These are phyloP conservation scores for Onthophagus taurus DNA, from an alignment of 1,140 invertebrate genomes.

Conservation along the genomic window DNA sequence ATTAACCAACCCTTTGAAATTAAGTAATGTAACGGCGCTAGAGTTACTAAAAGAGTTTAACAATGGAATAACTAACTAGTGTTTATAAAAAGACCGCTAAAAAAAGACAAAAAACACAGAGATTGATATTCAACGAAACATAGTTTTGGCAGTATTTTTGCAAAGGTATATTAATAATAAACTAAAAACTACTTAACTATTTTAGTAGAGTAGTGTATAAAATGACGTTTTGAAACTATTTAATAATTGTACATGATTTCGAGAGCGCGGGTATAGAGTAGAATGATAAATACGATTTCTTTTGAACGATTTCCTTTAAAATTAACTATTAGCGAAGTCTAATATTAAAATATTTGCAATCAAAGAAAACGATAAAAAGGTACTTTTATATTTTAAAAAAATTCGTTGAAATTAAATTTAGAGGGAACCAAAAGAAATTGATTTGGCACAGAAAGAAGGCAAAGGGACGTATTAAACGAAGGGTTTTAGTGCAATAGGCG, in stretches of 20 bases:
- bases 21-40: background rate
- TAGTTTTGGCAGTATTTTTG: constrained; percentile 39
- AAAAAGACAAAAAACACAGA: constrained; percentile 5
- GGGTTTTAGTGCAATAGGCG: constrained; percentile 36
- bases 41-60: constrained; percentile 7
- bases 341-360: too few species aligned
- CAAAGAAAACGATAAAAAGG: too few species aligned
- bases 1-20: background rate
- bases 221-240: too few species aligned
- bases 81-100: constrained; percentile 4
- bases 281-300: too few species aligned
- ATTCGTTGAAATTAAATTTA: too few species aligned
- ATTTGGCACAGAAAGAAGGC: background rate
- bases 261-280: too few species aligned
- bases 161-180: constrained; percentile 23
- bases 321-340: too few species aligned
- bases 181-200: constrained; percentile 12
- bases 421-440: too few species aligned
- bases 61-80: constrained; percentile 9
- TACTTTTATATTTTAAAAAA: too few species aligned
- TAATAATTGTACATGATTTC: too few species aligned
- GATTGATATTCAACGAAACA: constrained; percentile 20
- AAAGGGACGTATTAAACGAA: constrained; percentile 11
- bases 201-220: constrained; percentile 14
- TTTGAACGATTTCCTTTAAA: too few species aligned